Conservation (phyloP, 2,888 invertebrate species). For the Dryobotodes eremita region DNA sequence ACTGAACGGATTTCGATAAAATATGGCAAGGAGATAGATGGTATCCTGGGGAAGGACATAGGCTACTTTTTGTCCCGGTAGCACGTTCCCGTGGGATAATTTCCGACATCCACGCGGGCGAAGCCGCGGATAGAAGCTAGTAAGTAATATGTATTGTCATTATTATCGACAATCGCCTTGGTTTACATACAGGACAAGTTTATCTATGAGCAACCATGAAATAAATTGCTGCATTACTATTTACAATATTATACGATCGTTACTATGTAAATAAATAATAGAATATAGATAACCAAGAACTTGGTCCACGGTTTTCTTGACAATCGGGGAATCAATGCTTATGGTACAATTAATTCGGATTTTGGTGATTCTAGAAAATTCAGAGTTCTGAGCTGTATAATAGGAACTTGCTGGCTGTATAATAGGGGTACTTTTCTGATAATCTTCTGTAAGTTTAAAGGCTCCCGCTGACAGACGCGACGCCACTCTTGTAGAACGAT, state of each 20-base stretch:
- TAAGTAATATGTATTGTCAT: constrained; percentile 14
- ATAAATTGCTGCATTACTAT: constrained; percentile 41
- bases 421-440: not conserved
- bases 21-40: too few species aligned
- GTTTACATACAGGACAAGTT: constrained; percentile 40
- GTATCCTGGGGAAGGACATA: too few species aligned
- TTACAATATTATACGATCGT: constrained; percentile 10
- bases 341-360: not conserved
- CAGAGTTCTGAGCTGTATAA: not conserved
- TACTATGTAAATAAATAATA: constrained; percentile 32
- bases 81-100: too few species aligned
- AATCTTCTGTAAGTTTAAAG: not conserved
- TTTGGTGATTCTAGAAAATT: not conserved
- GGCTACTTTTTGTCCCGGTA: too few species aligned
- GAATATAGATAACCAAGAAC: constrained; percentile 7
- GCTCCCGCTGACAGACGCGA: too few species aligned
- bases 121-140: too few species aligned
- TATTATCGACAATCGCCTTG: constrained; percentile 47
- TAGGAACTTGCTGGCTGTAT: not conserved
- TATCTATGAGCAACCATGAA: constrained; percentile 58
- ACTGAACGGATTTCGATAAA: too few species aligned
- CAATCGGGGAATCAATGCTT: not conserved
- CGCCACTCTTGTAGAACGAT: too few species aligned
- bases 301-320: constrained; percentile 9
- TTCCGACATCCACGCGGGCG: too few species aligned